phyloP scores from a whole-genome alignment of 1,140 invertebrate genomes.

The Scaptomyza graminum region DNA sequence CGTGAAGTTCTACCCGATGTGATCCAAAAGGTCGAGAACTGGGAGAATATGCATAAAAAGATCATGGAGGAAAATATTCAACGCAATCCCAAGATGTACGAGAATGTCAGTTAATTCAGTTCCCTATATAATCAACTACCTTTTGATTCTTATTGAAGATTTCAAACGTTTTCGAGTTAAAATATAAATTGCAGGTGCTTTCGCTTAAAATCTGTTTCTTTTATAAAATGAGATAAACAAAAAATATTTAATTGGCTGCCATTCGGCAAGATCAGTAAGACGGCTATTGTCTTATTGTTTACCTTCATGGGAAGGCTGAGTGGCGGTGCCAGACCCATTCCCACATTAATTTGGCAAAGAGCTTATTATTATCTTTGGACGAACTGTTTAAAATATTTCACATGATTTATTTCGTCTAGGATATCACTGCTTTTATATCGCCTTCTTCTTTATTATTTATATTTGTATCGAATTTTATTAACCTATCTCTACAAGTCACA shows the following conservation, averaged over 20 bases:
- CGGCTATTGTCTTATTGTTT: too few relatives aligned
- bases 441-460: too few relatives aligned
- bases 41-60: conserved; percentile 59
- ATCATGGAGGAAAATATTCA: conserved; percentile 79
- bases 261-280: too few relatives aligned
- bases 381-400: too few relatives aligned
- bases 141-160: conserved; percentile 2
- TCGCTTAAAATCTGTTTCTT: not conserved
- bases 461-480: too few relatives aligned
- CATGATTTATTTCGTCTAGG: too few relatives aligned
- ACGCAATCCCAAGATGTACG: conserved; percentile 79
- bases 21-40: conserved; percentile 50
- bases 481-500: not conserved
- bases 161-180: conserved; percentile 18
- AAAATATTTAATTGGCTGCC: too few relatives aligned
- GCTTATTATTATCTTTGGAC: too few relatives aligned
- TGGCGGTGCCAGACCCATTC: too few relatives aligned
- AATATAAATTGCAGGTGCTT: conserved; percentile 28
- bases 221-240: not conserved
- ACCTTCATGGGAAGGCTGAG: too few relatives aligned
- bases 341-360: too few relatives aligned
- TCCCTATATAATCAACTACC: not conserved
- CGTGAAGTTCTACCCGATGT: conserved; percentile 68
- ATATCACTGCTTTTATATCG: too few relatives aligned
- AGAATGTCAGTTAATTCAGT: conserved; percentile 59